Evolutionary conservation across 2,113 vertebrate species (phyloP), one percentile per base, ranked within the genome.

Genomic region (Cinclus mexicanus): DNA sequence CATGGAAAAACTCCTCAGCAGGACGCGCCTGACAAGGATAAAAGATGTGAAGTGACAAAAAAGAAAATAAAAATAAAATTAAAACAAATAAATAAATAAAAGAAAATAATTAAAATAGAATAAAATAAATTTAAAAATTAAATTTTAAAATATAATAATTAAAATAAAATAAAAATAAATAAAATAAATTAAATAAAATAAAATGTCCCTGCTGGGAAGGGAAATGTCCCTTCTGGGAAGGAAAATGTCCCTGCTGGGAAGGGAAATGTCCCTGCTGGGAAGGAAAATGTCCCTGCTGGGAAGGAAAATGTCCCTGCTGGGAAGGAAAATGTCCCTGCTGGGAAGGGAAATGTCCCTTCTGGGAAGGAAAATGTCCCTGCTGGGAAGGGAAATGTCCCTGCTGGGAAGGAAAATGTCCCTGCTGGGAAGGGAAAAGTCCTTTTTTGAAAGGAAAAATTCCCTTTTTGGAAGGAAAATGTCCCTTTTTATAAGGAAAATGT

Each of bases 261-360:
- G 29, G 50, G 42, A 80, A 96, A 96, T 95, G 97, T 98, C 98
- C 99, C 98, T 99, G 99, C 97, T 98, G 7, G 46, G 10, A n/a
- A 33, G 33, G 19, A 7, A 53, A 96, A 96, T 96, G 97, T 98
- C 98, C 99, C 98, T 99, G 99, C 97, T 98, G 16, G 44, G 11
- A 31, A 20, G 18, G 53, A 15, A 52, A 50, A 55, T 55, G 57
- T 28, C 25, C n/a, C 23, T 61, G 28, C 20, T 28, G 9, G 37
- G 24, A 20, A 17, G 25, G 24, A 10, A 67, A 13, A n/a, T 5
- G 7, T 11, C 6, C 24, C 6, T 61, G 39, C 39, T 41, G 17
- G 17, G 12, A 9, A 12, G 18, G 8, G 14, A 59, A 35, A 15
- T 22, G 33, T 22, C 21, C 13, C 13, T 22, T 26, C 35, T 35